These are phyloP conservation scores for Macrotus californicus DNA, from an alignment of 2,113 vertebrate species.

Conservation along the genomic window DNA sequence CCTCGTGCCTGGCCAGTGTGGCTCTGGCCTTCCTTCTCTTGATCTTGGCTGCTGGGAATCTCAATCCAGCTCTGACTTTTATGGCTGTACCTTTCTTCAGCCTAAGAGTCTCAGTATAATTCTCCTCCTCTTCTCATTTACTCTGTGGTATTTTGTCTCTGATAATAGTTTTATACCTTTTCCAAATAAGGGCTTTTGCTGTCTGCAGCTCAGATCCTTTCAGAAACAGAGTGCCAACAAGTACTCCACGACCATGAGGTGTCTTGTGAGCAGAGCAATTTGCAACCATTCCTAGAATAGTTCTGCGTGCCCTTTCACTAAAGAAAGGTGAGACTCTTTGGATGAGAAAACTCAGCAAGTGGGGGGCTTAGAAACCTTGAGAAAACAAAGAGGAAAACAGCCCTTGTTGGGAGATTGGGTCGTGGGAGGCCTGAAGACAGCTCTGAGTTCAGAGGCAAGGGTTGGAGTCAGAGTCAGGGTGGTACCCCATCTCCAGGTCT, in stretches of 20 bases:
- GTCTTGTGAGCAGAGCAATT: background rate
- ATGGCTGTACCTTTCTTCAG: background rate
- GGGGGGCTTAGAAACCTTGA: background rate
- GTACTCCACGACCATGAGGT: background rate
- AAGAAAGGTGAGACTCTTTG: background rate
- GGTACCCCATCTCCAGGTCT: background rate
- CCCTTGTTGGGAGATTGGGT: background rate
- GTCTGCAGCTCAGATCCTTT: background rate
- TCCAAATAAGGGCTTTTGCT: constrained; percentile 56
- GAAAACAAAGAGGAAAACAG: background rate
- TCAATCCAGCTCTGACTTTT: background rate
- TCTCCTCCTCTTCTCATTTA: background rate
- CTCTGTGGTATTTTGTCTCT: constrained; percentile 37
- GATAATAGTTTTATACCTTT: constrained; percentile 39
- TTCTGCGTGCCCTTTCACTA: background rate
- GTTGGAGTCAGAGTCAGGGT: background rate
- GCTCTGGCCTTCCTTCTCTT: background rate
- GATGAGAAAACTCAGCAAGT: background rate
- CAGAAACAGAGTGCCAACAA: background rate
- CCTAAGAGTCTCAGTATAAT: background rate
- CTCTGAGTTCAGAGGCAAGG: background rate
- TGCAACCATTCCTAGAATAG: background rate
- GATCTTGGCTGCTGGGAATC: background rate
- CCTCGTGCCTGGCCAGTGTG: fast-evolving
- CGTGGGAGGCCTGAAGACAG: background rate